These are phyloP conservation scores for Enteromius afrohamiltoni DNA, from an alignment of 2,797 vertebrate genomes.

Conservation along the genomic window DNA sequence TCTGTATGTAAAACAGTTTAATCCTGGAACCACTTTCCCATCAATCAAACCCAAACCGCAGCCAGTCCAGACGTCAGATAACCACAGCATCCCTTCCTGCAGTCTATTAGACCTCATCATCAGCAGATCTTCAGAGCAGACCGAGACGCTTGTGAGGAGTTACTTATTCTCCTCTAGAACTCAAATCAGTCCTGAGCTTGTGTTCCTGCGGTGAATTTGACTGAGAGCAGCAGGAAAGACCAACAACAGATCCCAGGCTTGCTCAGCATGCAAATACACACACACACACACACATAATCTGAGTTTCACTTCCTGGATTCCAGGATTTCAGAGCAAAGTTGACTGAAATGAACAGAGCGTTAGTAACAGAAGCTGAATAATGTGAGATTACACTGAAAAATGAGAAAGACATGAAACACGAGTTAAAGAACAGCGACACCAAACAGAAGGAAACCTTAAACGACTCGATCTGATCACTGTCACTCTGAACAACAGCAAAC, in stretches of 20 bases:
- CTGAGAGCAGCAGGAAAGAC: neutral
- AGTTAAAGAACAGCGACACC: neutral
- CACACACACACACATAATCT: neutral
- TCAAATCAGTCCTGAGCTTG: neutral
- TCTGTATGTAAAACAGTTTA: neutral
- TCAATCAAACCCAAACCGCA: neutral
- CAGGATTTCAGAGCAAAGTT: neutral
- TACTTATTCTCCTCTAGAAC: neutral
- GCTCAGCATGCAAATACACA: neutral
- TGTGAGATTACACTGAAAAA: neutral
- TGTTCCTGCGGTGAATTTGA: neutral
- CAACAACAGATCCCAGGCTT: neutral
- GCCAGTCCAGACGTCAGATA: neutral
- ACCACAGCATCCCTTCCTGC: neutral
- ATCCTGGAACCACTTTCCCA: neutral
- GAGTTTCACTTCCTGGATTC: neutral
- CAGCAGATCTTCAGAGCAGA: neutral
- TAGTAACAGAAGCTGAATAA: neutral
- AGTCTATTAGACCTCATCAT: neutral
- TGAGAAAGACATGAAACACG: neutral
- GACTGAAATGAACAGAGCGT: neutral
- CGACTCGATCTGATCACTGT: neutral
- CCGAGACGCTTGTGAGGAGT: neutral
- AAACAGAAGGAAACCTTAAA: neutral
- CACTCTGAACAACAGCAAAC: neutral